A percentile compares a stretch with the other conserved stretches of the same genome.
These are phyloP conservation scores for Lasioglossum vierecki DNA, from an alignment of 2,888 invertebrate genomes.

Conservation along the genomic window DNA sequence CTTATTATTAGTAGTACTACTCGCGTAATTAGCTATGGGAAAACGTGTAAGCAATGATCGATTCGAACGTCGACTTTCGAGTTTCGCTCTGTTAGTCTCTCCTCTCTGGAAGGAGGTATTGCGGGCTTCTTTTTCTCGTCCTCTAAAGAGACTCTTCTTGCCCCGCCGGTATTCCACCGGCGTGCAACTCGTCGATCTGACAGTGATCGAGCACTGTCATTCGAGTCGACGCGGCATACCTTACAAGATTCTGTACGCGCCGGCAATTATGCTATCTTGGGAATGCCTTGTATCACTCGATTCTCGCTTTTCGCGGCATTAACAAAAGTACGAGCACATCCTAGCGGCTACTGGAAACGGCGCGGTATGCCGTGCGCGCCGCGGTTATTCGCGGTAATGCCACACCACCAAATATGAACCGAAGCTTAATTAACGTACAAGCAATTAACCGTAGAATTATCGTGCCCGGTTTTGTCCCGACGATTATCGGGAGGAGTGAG, in stretches of 20 bases:
- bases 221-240: constrained; percentile 71
- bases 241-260: constrained; percentile 75
- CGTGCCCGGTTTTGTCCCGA: constrained; percentile 49
- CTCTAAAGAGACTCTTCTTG: constrained; percentile 70
- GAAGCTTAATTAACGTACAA: constrained; percentile 64
- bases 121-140: constrained; percentile 62
- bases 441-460: constrained; percentile 65
- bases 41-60: constrained; percentile 68
- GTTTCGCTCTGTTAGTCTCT: constrained; percentile 63
- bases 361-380: constrained; percentile 44
- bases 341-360: constrained; percentile 66
- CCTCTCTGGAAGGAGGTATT: constrained; percentile 24
- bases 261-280: constrained; percentile 76
- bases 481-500: constrained; percentile 58
- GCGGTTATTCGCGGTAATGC: constrained; percentile 50
- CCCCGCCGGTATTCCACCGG: constrained; percentile 67
- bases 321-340: constrained; percentile 68
- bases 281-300: constrained; percentile 74
- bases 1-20: constrained; percentile 65
- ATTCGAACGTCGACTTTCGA: constrained; percentile 64
- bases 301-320: constrained; percentile 75
- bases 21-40: constrained; percentile 63
- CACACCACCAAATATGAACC: constrained; percentile 61
- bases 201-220: constrained; percentile 77
- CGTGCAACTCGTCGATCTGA: constrained; percentile 69